These are phyloP conservation scores for Labrus mixtus DNA, from an alignment of 2,113 vertebrate genomes.

Conservation along the genomic window DNA sequence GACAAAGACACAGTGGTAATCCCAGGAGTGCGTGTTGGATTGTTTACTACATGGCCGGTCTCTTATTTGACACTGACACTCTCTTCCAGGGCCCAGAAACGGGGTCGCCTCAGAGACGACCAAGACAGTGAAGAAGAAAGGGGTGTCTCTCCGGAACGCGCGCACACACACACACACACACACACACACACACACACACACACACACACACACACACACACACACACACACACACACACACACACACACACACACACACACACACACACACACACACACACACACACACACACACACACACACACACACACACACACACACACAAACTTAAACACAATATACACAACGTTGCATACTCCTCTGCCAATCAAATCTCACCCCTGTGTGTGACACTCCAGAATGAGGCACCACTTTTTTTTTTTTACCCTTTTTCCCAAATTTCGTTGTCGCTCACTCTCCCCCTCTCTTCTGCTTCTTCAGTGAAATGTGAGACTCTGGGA, in stretches of 20 bases:
- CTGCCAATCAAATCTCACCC: conserved; percentile 38
- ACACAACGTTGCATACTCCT: conserved; percentile 10
- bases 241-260: conserved; percentile 24
- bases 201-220: conserved; percentile 19
- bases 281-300: conserved; percentile 28
- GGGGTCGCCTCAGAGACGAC: conserved; percentile 41
- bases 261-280: conserved; percentile 20
- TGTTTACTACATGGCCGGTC: conserved; percentile 48
- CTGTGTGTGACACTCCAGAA: conserved; percentile 13
- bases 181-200: conserved; percentile 26
- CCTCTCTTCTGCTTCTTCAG: conserved; percentile 61
- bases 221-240: conserved; percentile 18
- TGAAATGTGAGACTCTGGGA: conserved; percentile 72
- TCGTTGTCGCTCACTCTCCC: conserved; percentile 31
- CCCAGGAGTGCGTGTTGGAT: conserved; percentile 31
- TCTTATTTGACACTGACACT: conserved; percentile 39
- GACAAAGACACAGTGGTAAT: conserved; percentile 41
- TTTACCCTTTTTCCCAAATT: conserved; percentile 9
- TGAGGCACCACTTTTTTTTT: conserved; percentile 9
- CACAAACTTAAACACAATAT: conserved; percentile 5
- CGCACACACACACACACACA: conserved; percentile 17
- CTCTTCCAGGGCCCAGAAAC: conserved; percentile 50
- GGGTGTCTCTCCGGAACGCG: conserved; percentile 14
- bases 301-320: conserved; percentile 22
- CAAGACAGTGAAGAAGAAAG: conserved; percentile 45